Conservation (phyloP, 2,113 vertebrate genomes). For the Solenodon paradoxus region DNA sequence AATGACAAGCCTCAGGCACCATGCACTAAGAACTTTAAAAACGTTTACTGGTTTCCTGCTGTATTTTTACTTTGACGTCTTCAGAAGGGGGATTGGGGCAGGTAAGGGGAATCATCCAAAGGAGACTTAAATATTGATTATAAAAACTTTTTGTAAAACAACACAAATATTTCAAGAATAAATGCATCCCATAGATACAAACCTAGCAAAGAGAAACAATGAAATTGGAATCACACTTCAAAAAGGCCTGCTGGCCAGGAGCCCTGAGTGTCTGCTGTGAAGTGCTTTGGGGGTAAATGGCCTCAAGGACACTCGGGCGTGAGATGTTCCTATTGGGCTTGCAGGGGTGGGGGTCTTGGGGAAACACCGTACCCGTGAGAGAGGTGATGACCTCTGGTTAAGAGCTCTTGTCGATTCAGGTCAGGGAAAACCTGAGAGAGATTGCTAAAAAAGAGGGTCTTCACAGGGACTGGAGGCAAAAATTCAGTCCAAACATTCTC, state of each 20-base stretch:
- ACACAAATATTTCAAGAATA: conserved; percentile 23
- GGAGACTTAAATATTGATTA: conserved; percentile 37
- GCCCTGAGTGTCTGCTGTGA: background rate
- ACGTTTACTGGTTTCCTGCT: background rate
- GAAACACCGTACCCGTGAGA: background rate
- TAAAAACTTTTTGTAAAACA: conserved; percentile 64
- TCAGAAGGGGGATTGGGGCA: background rate
- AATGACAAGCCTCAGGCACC: background rate
- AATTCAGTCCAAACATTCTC: background rate
- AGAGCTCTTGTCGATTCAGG: background rate
- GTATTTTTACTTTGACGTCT: conserved; percentile 28
- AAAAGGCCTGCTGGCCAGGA: background rate
- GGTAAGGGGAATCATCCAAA: conserved; percentile 18
- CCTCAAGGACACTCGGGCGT: background rate
- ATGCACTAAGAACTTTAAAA: background rate
- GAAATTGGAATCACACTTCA: background rate
- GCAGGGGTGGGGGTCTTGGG: background rate
- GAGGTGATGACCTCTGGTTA: background rate
- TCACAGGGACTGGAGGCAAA: background rate
- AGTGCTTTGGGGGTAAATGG: background rate
- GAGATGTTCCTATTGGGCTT: background rate
- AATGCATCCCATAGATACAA: conserved; percentile 46
- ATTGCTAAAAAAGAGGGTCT: background rate
- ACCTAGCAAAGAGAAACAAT: conserved; percentile 16
- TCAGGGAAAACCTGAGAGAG: background rate